Evolutionary conservation across 35 echinoderm and acorn worm species (phyloP).

Genomic region (Lytechinus variegatus): DNA sequence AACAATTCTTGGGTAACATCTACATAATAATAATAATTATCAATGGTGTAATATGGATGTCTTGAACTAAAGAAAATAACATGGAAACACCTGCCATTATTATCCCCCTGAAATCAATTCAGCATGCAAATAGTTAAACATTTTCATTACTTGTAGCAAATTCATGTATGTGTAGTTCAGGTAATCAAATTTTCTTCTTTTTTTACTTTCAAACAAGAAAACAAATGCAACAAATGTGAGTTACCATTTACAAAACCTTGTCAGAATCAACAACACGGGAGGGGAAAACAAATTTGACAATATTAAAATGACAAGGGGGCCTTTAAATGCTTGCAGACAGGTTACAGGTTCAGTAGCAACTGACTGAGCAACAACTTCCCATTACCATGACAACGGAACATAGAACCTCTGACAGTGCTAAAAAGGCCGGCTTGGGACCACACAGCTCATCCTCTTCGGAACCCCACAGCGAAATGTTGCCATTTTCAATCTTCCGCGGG

Average conservation of each 20-base stretch:
- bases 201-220: neutral
- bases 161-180: no score
- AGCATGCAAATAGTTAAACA: no score
- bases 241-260: neutral
- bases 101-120: no score
- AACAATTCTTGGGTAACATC: no score
- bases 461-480: neutral
- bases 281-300: neutral
- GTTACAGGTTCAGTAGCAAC: neutral
- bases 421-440: constrained; percentile 8
- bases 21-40: no score
- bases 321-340: neutral
- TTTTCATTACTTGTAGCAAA: no score
- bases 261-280: no score
- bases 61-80: no score
- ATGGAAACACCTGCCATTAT: no score
- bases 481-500: neutral
- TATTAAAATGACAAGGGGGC: neutral
- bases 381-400: neutral
- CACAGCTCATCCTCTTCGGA: neutral
- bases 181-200: neutral
- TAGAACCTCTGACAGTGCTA: neutral
- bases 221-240: neutral
- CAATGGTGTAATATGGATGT: no score
- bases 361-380: neutral